Conservation (phyloP, 2,113 vertebrate genomes). For the Gymnarchus niloticus region DNA sequence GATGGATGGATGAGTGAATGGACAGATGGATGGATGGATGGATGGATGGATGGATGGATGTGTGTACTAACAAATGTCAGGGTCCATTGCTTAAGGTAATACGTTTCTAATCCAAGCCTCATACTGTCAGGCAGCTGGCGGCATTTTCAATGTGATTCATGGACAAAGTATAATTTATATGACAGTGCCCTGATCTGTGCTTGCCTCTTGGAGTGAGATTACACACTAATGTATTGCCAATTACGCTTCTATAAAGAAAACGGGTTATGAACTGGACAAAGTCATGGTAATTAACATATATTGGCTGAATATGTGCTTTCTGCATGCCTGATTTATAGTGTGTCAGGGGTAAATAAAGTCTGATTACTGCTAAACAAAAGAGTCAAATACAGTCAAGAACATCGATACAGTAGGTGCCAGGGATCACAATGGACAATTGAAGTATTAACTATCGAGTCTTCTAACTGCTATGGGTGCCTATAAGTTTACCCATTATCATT, state of each 20-base stretch:
- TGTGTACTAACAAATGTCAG: background rate
- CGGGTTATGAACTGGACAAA: constrained; percentile 51
- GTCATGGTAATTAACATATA: constrained; percentile 54
- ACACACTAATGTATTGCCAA: constrained; percentile 39
- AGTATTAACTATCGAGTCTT: background rate
- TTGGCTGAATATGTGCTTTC: constrained; percentile 38
- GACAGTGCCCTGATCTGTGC: constrained; percentile 49
- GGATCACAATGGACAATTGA: background rate
- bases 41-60: background rate
- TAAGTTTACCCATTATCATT: background rate
- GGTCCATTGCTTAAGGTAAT: background rate
- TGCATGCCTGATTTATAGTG: constrained; percentile 48
- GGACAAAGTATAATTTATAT: constrained; percentile 52
- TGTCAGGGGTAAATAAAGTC: constrained; percentile 38
- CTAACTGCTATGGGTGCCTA: background rate
- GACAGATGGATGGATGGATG: background rate
- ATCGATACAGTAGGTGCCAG: background rate
- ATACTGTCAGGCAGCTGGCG: background rate
- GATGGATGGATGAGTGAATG: background rate
- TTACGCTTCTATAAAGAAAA: constrained; percentile 45
- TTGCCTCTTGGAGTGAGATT: constrained; percentile 47
- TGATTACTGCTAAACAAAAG: constrained; percentile 38
- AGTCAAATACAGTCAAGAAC: constrained; percentile 11
- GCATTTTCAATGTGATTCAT: constrained; percentile 52
- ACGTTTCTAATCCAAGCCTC: constrained; percentile 10